phyloP scores from a whole-genome alignment of 2,797 vertebrate species.

The Thripadectes ignobilis region DNA sequence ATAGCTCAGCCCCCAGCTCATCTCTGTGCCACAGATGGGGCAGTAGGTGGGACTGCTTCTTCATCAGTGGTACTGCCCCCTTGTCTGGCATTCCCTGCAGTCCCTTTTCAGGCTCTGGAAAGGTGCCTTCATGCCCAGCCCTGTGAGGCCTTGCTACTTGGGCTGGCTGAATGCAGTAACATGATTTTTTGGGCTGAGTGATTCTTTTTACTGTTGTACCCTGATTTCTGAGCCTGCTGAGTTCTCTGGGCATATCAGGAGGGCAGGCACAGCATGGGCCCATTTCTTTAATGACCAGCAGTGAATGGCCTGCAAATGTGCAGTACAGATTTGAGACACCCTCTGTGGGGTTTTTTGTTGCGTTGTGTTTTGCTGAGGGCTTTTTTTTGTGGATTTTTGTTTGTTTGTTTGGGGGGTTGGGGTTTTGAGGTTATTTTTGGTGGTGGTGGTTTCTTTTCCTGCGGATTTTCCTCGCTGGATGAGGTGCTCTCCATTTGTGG shows the following conservation, averaged over 20 bases:
- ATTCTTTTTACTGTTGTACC: neutral
- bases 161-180: neutral
- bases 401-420: neutral
- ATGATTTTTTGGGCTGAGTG: neutral
- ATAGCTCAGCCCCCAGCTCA: neutral
- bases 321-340: neutral
- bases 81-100: neutral
- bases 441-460: neutral
- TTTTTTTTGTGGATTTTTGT: neutral
- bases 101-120: neutral
- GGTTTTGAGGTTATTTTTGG: neutral
- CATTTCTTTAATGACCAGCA: conserved; percentile 8
- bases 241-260: neutral
- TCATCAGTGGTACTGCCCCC: neutral
- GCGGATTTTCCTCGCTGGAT: neutral
- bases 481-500: neutral
- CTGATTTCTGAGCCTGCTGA: conserved; percentile 19
- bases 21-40: neutral
- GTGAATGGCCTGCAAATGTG: neutral
- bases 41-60: neutral
- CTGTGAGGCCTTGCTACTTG: rapidly evolving
- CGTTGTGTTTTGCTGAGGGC: neutral
- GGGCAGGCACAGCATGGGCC: neutral
- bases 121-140: neutral
- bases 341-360: neutral